Conservation (phyloP, 2,797 vertebrate genomes). For the Sebastes itinus region DNA sequence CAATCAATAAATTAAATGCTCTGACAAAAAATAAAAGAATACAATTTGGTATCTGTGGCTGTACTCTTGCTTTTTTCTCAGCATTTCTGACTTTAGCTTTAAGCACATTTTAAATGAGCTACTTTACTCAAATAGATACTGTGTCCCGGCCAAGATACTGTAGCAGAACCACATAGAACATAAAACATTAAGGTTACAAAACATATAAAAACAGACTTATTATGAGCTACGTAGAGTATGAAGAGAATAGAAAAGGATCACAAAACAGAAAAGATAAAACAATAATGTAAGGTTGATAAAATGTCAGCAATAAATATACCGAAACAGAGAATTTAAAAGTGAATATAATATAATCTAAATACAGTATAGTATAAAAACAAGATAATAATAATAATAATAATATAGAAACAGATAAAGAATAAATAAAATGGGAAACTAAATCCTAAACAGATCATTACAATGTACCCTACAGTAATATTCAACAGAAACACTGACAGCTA, state of each 20-base stretch:
- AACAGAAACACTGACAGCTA: neutral
- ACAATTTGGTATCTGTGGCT: too few relatives aligned
- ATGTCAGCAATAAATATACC: neutral
- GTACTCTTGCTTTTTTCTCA: too few relatives aligned
- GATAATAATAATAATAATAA: too few relatives aligned
- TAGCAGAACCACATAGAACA: neutral
- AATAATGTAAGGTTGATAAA: neutral
- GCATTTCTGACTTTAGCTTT: fast-evolving
- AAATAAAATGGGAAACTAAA: neutral
- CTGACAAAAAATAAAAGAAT: too few relatives aligned
- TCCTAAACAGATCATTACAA: neutral
- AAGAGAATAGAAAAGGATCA: neutral
- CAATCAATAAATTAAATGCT: too few relatives aligned
- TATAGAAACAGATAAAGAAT: too few relatives aligned
- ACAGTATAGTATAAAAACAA: too few relatives aligned
- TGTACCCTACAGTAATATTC: neutral
- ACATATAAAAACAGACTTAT: neutral
- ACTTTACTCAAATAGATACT: neutral
- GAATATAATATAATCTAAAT: neutral
- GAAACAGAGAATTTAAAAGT: fast-evolving
- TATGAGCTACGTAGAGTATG: too few relatives aligned
- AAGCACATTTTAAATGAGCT: neutral
- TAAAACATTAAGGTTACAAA: neutral
- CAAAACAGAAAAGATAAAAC: neutral
- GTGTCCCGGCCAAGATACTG: neutral